Conservation (phyloP, 2,888 invertebrate genomes). For the Caradrina clavipalpis region DNA sequence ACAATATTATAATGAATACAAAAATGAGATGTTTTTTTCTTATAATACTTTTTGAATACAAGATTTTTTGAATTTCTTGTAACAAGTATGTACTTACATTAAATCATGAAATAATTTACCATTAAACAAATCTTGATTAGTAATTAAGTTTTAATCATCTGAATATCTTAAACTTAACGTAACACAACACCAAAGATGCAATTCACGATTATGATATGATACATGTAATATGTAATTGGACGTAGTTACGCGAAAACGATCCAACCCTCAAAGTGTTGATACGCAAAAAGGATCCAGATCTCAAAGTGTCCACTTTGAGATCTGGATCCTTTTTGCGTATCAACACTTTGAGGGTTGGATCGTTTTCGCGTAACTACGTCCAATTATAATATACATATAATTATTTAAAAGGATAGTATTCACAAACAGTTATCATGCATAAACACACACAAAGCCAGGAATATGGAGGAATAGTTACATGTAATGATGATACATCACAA, state of each 20-base stretch:
- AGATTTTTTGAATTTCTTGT: slow-evolving; percentile 2
- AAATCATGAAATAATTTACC: background rate
- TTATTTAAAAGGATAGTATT: slow-evolving; percentile 42
- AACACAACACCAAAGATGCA: slow-evolving; percentile 43
- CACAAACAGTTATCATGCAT: slow-evolving; percentile 58
- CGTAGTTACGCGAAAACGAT: no score
- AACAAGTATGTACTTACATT: slow-evolving; percentile 11
- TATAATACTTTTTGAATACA: slow-evolving; percentile 2
- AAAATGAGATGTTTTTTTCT: background rate
- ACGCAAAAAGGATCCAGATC: no score
- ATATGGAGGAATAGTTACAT: slow-evolving; percentile 33
- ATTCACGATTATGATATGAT: slow-evolving; percentile 19
- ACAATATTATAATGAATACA: slow-evolving; percentile 20
- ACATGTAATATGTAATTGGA: slow-evolving; percentile 11
- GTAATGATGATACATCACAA: slow-evolving; percentile 37
- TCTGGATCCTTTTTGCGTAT: no score
- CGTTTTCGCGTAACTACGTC: no score
- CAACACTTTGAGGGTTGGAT: no score
- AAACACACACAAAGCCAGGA: slow-evolving; percentile 61
- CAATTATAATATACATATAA: slow-evolving; percentile 19
- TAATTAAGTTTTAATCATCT: slow-evolving; percentile 4
- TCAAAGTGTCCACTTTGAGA: no score
- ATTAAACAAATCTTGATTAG: background rate
- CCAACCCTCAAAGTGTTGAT: no score
- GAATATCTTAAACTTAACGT: slow-evolving; percentile 8